Conservation (phyloP, 1,140 invertebrate genomes). For the Bombus waltoni region DNA sequence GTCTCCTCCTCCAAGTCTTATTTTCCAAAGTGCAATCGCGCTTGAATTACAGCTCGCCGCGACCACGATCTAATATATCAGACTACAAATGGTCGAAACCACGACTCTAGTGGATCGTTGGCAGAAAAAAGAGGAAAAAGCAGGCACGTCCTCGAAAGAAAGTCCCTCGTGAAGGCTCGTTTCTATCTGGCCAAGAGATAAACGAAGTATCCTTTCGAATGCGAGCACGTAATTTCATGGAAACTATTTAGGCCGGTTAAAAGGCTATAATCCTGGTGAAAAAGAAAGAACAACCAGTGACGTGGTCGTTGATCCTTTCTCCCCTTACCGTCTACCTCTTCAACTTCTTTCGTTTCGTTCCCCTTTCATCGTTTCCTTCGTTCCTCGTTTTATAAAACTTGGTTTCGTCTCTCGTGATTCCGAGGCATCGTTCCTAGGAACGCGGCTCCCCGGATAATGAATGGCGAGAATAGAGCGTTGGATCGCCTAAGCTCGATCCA, state of each 20-base stretch:
- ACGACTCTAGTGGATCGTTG: background rate
- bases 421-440: conserved; percentile 54
- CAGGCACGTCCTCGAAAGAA: conserved; percentile 12
- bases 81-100: conserved; percentile 33
- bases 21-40: conserved; percentile 19
- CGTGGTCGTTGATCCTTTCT: conserved; percentile 57
- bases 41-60: conserved; percentile 34
- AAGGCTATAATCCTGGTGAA: conserved; percentile 5
- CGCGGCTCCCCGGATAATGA: conserved; percentile 55
- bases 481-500: conserved; percentile 44
- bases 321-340: conserved; percentile 15
- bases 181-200: conserved; percentile 14
- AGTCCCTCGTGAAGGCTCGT: background rate
- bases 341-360: conserved; percentile 9
- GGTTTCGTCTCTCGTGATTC: conserved; percentile 40
- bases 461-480: conserved; percentile 55
- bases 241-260: conserved; percentile 46
- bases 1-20: background rate
- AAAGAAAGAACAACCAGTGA: conserved; percentile 19
- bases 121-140: background rate
- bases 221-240: conserved; percentile 39
- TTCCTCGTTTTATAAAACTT: conserved; percentile 1
- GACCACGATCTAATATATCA: conserved; percentile 41
- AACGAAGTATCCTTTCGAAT: conserved; percentile 43
- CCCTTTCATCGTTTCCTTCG: conserved; percentile 26